Conservation (phyloP, 2,888 invertebrate genomes). For the Polymixis flavicincta region DNA sequence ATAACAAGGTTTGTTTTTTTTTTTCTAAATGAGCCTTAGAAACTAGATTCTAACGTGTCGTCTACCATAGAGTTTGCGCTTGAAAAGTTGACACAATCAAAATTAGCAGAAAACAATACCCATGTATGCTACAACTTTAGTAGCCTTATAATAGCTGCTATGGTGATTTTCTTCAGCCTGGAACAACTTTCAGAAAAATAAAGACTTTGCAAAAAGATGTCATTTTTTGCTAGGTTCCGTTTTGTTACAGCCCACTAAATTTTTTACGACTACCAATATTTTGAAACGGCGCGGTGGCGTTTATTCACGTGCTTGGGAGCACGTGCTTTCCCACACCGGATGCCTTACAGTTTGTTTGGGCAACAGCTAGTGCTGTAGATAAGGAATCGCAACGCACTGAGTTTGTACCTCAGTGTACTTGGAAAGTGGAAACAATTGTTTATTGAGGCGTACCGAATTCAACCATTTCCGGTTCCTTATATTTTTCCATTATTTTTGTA, state of each 20-base stretch:
- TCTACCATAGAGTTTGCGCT: slow-evolving; percentile 9
- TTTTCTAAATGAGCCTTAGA: slow-evolving; percentile 37
- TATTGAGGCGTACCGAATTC: slow-evolving; percentile 24
- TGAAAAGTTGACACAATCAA: slow-evolving; percentile 1
- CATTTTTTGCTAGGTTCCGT: slow-evolving; percentile 56
- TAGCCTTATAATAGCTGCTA: neutral
- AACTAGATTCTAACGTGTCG: slow-evolving; percentile 36
- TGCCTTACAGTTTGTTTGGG: slow-evolving; percentile 68
- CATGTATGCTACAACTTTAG: neutral
- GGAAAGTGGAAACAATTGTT: slow-evolving; percentile 35
- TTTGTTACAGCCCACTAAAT: slow-evolving; percentile 55
- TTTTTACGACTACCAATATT: slow-evolving; percentile 75
- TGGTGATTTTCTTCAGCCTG: neutral
- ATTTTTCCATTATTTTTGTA: too few relatives aligned
- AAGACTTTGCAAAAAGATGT: slow-evolving; percentile 19
- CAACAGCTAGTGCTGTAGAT: slow-evolving; percentile 61
- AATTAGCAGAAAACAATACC: neutral
- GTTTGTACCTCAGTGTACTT: slow-evolving; percentile 25
- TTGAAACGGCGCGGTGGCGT: slow-evolving; percentile 67
- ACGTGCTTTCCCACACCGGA: slow-evolving; percentile 70
- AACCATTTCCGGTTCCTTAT: slow-evolving; percentile 12
- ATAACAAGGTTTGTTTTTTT: slow-evolving; percentile 34
- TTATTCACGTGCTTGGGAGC: slow-evolving; percentile 67
- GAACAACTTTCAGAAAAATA: neutral
- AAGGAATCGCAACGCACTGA: slow-evolving; percentile 56